phyloP scores from a whole-genome alignment of 1,140 invertebrate genomes.

The Bombus balteatus region DNA sequence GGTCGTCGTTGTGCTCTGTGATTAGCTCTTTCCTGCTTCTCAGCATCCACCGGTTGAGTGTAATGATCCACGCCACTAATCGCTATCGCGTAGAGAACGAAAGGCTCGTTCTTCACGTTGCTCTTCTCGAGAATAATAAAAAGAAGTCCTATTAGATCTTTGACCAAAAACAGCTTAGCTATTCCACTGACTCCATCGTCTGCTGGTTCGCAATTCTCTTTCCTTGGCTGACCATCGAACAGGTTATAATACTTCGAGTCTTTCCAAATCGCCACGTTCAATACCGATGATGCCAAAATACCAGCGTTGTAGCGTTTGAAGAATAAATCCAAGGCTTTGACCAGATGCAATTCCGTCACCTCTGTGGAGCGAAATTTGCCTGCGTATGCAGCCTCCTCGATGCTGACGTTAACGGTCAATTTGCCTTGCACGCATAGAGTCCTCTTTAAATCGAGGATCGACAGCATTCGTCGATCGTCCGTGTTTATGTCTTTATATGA shows the following conservation, averaged over 20 bases:
- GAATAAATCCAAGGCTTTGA: constrained; percentile 75
- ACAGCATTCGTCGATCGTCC: constrained; percentile 64
- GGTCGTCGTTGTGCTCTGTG: constrained; percentile 57
- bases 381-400: constrained; percentile 72
- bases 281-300: constrained; percentile 70
- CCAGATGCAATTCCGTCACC: constrained; percentile 70
- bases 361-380: constrained; percentile 75
- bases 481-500: constrained; percentile 73
- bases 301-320: constrained; percentile 71
- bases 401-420: constrained; percentile 65
- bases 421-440: constrained; percentile 67
- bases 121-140: constrained; percentile 77
- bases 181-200: constrained; percentile 42
- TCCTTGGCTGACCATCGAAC: constrained; percentile 77
- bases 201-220: constrained; percentile 61
- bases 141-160: constrained; percentile 67
- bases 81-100: constrained; percentile 69
- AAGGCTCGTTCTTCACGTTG: constrained; percentile 73
- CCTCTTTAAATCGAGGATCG: constrained; percentile 69
- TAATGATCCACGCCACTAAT: constrained; percentile 56
- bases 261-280: constrained; percentile 78
- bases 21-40: constrained; percentile 37
- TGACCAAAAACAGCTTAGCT: constrained; percentile 75
- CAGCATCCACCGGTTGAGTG: constrained; percentile 13
- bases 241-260: constrained; percentile 69